phyloP scores from a whole-genome alignment of 2,888 invertebrate genomes.

The Brachypterus glaber region DNA sequence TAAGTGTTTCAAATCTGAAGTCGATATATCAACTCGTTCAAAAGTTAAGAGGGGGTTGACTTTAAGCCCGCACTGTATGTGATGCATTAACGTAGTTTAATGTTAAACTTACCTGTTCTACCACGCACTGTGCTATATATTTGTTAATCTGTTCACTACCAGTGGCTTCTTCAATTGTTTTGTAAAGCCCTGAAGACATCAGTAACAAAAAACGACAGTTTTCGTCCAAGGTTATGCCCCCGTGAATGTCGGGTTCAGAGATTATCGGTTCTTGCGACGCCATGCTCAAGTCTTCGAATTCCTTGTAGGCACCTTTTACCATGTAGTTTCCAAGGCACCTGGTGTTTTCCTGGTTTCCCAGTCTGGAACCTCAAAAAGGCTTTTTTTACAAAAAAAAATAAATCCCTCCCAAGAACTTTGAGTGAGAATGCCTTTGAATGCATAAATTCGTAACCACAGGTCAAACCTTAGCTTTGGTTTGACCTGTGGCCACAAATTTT shows the following conservation, averaged over 20 bases:
- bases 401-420: too few relatives aligned
- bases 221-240: conserved; percentile 68
- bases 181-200: conserved; percentile 78
- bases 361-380: conserved; percentile 50
- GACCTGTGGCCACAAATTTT: too few relatives aligned
- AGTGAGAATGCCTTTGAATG: too few relatives aligned
- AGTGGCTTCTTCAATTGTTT: conserved; percentile 70
- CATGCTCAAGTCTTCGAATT: conserved; percentile 62
- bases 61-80: too few relatives aligned
- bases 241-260: conserved; percentile 74
- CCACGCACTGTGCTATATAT: conserved; percentile 67
- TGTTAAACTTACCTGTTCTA: conserved; percentile 61
- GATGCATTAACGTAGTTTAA: too few relatives aligned
- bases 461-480: too few relatives aligned
- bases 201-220: conserved; percentile 74
- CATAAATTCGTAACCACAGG: too few relatives aligned
- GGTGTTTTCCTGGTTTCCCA: conserved; percentile 75
- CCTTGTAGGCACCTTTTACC: conserved; percentile 77
- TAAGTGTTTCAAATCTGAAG: too few relatives aligned
- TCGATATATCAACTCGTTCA: too few relatives aligned
- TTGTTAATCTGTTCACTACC: conserved; percentile 72
- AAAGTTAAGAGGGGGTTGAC: too few relatives aligned
- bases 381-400: too few relatives aligned
- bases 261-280: conserved; percentile 72
- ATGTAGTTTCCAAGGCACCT: conserved; percentile 81